A percentile compares a stretch with the other conserved stretches of the same genome.
Evolutionary conservation across 2,888 invertebrate species (phyloP).

Genomic region (Chymomyza caudatula): DNA sequence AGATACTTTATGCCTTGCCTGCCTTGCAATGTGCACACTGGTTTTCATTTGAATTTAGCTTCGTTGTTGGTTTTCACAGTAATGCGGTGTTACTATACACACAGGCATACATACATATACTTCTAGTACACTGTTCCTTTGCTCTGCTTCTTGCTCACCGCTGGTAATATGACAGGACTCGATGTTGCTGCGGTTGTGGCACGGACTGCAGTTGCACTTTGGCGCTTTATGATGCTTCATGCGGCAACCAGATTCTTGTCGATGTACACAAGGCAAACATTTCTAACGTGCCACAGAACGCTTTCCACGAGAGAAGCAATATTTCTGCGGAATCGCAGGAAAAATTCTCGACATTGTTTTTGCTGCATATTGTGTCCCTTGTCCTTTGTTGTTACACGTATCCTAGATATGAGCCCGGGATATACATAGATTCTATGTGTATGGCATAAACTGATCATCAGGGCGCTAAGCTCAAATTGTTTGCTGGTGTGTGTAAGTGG

Average conservation of each 20-base stretch:
- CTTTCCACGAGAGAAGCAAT: not conserved
- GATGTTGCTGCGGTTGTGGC: not conserved
- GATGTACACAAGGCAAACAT: not conserved
- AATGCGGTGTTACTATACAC: no score
- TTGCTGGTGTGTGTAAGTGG: no score
- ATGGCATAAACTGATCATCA: not conserved
- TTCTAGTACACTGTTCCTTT: not conserved
- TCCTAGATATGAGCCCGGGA: not conserved
- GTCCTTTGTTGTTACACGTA: not conserved
- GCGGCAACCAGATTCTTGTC: not conserved
- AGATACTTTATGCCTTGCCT: not conserved
- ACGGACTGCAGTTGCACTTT: not conserved
- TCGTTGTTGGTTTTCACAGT: constrained; percentile 20
- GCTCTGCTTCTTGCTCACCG: no score
- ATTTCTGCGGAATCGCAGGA: no score
- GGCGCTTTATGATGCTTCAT: not conserved
- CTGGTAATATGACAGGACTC: no score
- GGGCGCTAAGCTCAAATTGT: no score
- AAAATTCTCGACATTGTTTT: not conserved
- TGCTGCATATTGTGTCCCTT: not conserved
- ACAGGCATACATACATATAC: no score
- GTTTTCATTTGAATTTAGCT: constrained; percentile 22
- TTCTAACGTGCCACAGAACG: not conserved
- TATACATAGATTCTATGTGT: not conserved
- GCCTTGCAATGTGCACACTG: not conserved